A percentile compares a stretch with the other conserved stretches of the same genome.
These are phyloP conservation scores for Cheiracanthium punctorium DNA, from an alignment of 2,888 invertebrate species.

Conservation along the genomic window DNA sequence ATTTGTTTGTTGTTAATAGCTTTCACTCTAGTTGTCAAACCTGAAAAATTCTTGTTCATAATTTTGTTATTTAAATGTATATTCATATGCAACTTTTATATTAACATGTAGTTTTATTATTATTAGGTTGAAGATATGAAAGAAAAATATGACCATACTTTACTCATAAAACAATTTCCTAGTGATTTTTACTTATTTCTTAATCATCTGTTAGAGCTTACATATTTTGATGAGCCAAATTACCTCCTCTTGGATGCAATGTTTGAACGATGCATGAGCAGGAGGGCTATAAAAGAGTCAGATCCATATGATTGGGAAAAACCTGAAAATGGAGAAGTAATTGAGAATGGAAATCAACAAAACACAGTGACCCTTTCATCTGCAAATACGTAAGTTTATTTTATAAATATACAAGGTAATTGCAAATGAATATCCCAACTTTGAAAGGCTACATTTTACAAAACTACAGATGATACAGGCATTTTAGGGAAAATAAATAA, in stretches of 20 bases:
- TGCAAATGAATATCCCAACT: no score
- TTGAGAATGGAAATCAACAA: neutral
- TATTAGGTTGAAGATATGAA: constrained; percentile 92
- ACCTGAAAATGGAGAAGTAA: constrained; percentile 69
- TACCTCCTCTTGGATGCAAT: constrained; percentile 83
- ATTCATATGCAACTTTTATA: no score
- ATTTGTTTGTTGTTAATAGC: no score
- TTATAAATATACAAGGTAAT: no score
- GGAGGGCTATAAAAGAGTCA: constrained; percentile 89
- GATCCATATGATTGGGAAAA: constrained; percentile 98
- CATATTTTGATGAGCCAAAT: constrained; percentile 97
- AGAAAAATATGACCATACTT: constrained; percentile 95
- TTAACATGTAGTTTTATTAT: no score
- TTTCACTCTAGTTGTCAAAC: no score
- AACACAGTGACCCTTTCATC: neutral
- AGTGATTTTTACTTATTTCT: constrained; percentile 94
- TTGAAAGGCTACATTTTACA: no score
- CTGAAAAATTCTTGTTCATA: no score
- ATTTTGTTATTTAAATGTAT: no score
- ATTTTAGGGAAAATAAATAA: no score
- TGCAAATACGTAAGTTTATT: neutral
- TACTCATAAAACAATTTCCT: constrained; percentile 93
- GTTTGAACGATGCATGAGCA: constrained; percentile 93
- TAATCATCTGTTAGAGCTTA: constrained; percentile 92
- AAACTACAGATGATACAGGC: no score